Evolutionary conservation across 2,797 vertebrate genomes (phyloP).

Genomic region (Rhinophrynus dorsalis): DNA sequence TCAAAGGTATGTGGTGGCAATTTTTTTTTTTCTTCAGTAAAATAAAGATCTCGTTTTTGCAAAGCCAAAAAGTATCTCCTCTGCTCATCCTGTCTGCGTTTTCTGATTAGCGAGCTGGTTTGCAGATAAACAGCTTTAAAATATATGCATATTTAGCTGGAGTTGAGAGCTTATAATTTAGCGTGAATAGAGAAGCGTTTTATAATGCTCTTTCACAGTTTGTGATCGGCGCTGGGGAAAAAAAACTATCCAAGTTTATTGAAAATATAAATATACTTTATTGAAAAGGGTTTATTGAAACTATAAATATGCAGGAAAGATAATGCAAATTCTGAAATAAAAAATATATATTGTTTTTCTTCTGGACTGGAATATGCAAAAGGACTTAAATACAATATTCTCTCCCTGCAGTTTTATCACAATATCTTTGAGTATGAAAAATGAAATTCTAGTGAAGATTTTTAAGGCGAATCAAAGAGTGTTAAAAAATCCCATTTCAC

Average conservation of each 20-base stretch:
- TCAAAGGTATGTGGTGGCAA: too few species aligned
- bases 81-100: constrained; percentile 40
- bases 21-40: too few species aligned
- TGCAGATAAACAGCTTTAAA: constrained; percentile 18
- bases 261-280: constrained; percentile 49
- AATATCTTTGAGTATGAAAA: background rate
- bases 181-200: constrained; percentile 44
- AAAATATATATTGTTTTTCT: constrained; percentile 12
- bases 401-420: background rate
- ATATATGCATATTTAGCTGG: constrained; percentile 25
- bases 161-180: constrained; percentile 44
- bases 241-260: constrained; percentile 24
- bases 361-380: constrained; percentile 5
- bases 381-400: background rate
- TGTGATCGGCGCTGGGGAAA: constrained; percentile 18
- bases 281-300: constrained; percentile 40
- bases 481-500: too few species aligned
- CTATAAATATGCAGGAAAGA: constrained; percentile 34
- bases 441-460: background rate
- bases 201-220: constrained; percentile 44
- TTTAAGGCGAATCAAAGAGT: too few species aligned
- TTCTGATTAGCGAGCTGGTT: background rate
- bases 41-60: background rate
- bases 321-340: constrained; percentile 20
- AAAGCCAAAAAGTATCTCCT: constrained; percentile 55